phyloP scores from a whole-genome alignment of 2,888 invertebrate species.

The Dinocampus coccinellae region DNA sequence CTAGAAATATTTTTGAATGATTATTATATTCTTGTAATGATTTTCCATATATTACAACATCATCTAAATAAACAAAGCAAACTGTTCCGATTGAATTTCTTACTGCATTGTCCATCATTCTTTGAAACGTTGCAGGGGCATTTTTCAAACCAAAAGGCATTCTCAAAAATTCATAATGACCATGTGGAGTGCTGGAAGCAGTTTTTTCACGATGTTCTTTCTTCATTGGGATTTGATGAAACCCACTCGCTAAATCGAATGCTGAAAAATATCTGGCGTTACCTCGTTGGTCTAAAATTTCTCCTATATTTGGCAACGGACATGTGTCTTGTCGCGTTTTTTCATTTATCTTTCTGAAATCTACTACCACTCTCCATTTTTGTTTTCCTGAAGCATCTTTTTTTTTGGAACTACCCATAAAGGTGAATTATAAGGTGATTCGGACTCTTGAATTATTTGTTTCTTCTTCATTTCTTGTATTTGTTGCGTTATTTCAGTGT shows the following conservation, averaged over 20 bases:
- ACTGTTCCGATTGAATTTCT: conserved; percentile 25
- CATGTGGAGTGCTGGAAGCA: conserved; percentile 24
- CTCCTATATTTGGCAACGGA: conserved; percentile 30
- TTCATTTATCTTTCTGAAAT: conserved; percentile 21
- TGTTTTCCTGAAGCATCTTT: conserved; percentile 21
- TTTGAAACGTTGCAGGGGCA: no score
- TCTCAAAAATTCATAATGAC: conserved; percentile 34
- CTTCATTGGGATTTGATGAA: conserved; percentile 48
- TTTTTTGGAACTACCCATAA: conserved; percentile 35
- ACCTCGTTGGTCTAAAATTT: conserved; percentile 47
- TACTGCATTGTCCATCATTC: conserved; percentile 37
- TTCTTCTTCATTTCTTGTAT: neutral
- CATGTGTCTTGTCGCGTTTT: conserved; percentile 35
- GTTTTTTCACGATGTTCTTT: conserved; percentile 26
- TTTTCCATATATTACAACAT: conserved; percentile 30
- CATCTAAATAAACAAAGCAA: conserved; percentile 42
- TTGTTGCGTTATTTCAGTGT: conserved; percentile 4
- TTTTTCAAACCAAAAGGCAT: conserved; percentile 39
- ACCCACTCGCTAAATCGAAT: conserved; percentile 48
- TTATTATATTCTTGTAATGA: neutral
- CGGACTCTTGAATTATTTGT: neutral
- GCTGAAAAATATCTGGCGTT: conserved; percentile 46
- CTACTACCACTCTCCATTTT: conserved; percentile 33
- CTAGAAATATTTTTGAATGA: conserved; percentile 20
- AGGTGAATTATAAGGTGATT: conserved; percentile 31